Evolutionary conservation across 2,888 invertebrate genomes (phyloP), one percentile per base, ranked within the genome.

Genomic region (Ormyrus thymus): DNA sequence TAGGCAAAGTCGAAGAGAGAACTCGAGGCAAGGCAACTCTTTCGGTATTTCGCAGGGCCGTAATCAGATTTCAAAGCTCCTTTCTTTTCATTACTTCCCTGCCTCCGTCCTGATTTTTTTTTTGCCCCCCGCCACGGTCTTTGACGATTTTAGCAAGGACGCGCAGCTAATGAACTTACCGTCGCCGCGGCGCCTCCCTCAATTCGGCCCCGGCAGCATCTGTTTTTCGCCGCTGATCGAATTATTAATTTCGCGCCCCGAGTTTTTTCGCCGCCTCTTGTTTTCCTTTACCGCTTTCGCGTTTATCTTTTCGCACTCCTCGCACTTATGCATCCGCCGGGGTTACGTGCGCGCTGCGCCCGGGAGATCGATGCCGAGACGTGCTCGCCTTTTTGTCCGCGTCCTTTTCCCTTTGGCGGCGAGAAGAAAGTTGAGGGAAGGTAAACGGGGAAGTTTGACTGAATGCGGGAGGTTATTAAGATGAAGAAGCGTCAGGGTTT

Each of bases 41-140:
- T 77, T 59, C 59, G 59, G 46, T 59, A 46, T 68, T 68, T 46
- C 15, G 46, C 53, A 50, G 29, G 56, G 55, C 65, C 4, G 55
- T 77, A 77, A 77, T 77, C 76, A 50, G 65, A 70, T 71, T 76
- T 65, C 62, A 64, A 66, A 66, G 66, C 65, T 65, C 68, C 59
- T 72, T 72, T 72, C 77, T 65, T 77, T 72, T 72, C 72, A 77
- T 64, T 76, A 4, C 13, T 64, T 51, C 8, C 10, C 50, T 13
- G 0, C 48, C 13, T 62, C 11, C 55, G 29, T 53, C 55, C 46
- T 53, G 15, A n/a, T 56, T 15, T 45, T 56, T 45, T 69, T 13
- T 46, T 56, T 15, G 9, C 10, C 8, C 46, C 13, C 43, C 29
- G 29, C 5, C 53, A 7, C 50, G 29, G 6, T 15, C 71, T 70